These are phyloP conservation scores for Pangasius mekongensis DNA, from an alignment of 2,797 vertebrate genomes.

Conservation along the genomic window DNA sequence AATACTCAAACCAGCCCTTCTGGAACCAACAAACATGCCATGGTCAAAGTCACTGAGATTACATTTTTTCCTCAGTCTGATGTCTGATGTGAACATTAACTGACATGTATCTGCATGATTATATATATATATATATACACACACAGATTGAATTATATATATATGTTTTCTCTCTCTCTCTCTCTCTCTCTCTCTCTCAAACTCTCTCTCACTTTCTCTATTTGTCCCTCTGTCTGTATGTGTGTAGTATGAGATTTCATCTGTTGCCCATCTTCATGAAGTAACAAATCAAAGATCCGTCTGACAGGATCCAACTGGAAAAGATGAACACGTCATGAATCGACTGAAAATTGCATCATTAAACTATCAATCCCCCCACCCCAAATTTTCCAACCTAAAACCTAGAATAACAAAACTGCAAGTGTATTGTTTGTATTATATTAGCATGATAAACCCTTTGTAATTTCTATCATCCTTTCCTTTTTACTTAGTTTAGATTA, in stretches of 20 bases:
- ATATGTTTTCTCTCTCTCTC: neutral
- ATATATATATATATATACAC: neutral
- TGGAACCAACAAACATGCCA: neutral
- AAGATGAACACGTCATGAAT: conserved; percentile 34
- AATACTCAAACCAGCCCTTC: neutral
- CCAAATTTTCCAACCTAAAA: neutral
- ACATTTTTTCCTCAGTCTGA: neutral
- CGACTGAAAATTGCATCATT: neutral
- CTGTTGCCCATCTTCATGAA: conserved; percentile 26
- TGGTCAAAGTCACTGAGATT: neutral
- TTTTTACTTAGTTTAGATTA: neutral
- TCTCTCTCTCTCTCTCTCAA: neutral
- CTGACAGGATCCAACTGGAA: conserved; percentile 8
- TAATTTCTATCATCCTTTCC: neutral
- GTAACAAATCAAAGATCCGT: conserved; percentile 34
- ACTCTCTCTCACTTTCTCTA: neutral
- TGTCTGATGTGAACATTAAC: neutral
- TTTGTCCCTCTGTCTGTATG: neutral
- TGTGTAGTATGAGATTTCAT: conserved; percentile 34
- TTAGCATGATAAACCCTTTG: neutral
- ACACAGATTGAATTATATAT: no score
- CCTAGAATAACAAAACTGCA: neutral
- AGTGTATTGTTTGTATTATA: neutral
- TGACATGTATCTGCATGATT: neutral
- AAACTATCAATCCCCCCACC: neutral